Base-by-base conservation (phyloP, 2,888 invertebrate genomes). In the Spatulosminthurus flaviceps region DNA sequence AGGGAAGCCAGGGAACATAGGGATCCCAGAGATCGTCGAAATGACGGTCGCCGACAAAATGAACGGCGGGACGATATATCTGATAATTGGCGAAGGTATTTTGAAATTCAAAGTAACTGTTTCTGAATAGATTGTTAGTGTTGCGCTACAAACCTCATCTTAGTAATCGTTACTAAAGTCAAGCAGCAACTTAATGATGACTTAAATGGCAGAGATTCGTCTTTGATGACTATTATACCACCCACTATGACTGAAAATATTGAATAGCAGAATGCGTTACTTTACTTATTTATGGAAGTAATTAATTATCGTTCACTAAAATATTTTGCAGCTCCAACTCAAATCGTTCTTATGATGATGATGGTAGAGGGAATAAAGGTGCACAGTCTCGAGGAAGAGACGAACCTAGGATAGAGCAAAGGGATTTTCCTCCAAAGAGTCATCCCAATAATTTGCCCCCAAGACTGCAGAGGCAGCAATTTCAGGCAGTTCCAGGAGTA, bases 381-480 rank as follows among this genome's bases (percentile, higher is more conserved):
- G 34, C 67, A n/a, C 74, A 81, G 24, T 71, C 80, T 34, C 79
- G 83, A 21, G 81, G 81, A 21, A 78, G 76, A 51, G 43, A 64
- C 26, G 79, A 79, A 22, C 41, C 61, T 22, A n/a, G 71, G 26
- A 26, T 26, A 13, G 74, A 79, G 29, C 79, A 69, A 13, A 70
- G 74, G 19, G 83, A 83, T 34, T 83, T 82, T 77, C 60, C 75
- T 22, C 72, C 80, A 22, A 83, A 82, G 51, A 82, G 82, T 72
- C 83, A 80, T 71, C 80, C 80, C 60, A 82, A 66, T 21, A 85
- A 83, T 76, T 79, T 84, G 26, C 83, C 84, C 19, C 85, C 85
- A 22, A 80, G 84, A 71, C 79, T 84, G 28, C 82, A 81, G 34
- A 74, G 82, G 34, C 83, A 84, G 70, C 83, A 83, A 64, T 80